Base-by-base conservation (phyloP, 2,888 invertebrate species). In the Fissipunctia ypsillon region DNA sequence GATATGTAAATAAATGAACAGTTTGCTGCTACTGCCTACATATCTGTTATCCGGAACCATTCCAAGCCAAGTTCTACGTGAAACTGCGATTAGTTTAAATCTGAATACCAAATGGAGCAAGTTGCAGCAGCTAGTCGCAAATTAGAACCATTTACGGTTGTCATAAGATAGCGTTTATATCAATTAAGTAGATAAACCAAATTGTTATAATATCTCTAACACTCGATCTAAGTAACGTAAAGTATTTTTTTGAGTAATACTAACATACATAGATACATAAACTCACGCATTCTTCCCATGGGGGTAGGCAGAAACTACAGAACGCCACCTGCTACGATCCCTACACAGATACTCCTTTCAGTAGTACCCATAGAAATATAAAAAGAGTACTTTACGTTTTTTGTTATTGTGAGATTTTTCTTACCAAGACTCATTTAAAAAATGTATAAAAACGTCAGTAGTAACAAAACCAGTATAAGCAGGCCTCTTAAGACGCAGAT, bases 61-160 rank as follows among this genome's bases (percentile, higher is more conserved):
- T 35, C 5, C 56, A 72, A 63, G n/a, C 16, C 41, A 52, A 73
- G 38, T 59, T 59, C 73, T 54, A 28, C n/a, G 59, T 9, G 60
- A n/a, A 54, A 65, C 76, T 43, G 19, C 45, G 19, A 73, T 80
- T 80, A 77, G 60, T 50, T 22, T 65, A 61, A 77, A 77, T 80
- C 74, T 80, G 77, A 80, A 77, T 77, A 80, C 50, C 74, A 77
- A 80, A 80, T 80, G 6, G n/a, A 48, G 60, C 28, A 41, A 82
- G 68, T 77, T 81, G 52, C 60, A 56, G 31, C 28, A 43, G 48
- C 48, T 35, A 66, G 28, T 50, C 43, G 28, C 54, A 77, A 80
- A 50, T 73, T 60, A 48, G 48, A 61, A 73, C 43, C 25, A 64
- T 35, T 80, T 67, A 14, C 9, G n/a, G 9, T 31, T 59, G 79